These are phyloP conservation scores for Capromys pilorides DNA, from an alignment of 2,797 vertebrate species.

Conservation along the genomic window DNA sequence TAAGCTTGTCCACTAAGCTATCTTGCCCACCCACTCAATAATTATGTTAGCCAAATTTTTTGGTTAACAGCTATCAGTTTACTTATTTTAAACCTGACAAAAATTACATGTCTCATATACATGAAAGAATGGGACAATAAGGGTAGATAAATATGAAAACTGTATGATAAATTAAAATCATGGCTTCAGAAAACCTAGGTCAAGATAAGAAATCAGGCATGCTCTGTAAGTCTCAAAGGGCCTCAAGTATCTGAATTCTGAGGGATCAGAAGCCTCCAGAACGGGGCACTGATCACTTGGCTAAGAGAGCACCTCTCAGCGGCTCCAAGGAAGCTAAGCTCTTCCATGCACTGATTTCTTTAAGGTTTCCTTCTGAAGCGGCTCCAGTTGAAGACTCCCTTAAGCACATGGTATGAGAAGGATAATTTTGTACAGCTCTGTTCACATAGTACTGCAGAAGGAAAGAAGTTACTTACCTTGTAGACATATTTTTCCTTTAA, in stretches of 20 bases:
- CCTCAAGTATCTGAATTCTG: too few relatives aligned
- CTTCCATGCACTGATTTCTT: background rate
- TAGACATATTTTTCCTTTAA: background rate
- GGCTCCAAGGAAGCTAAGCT: background rate
- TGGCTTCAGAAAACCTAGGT: background rate
- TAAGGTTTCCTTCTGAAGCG: background rate
- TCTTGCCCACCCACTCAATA: too few relatives aligned
- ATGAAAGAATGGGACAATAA: constrained; percentile 28
- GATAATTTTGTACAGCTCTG: background rate
- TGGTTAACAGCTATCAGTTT: background rate
- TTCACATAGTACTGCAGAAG: background rate
- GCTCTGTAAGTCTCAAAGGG: background rate
- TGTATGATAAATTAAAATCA: constrained; percentile 26
- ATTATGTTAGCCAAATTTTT: background rate
- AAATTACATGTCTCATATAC: background rate
- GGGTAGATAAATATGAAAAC: constrained; percentile 18
- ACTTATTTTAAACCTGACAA: background rate
- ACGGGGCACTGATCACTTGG: background rate
- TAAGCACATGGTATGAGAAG: background rate
- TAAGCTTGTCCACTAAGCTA: too few relatives aligned
- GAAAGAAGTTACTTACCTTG: background rate
- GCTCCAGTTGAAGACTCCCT: too few relatives aligned
- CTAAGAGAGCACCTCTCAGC: background rate
- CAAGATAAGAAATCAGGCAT: background rate
- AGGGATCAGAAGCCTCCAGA: background rate